Evolutionary conservation across 2,888 invertebrate species (phyloP).

Genomic region (Parelbella ahira): DNA sequence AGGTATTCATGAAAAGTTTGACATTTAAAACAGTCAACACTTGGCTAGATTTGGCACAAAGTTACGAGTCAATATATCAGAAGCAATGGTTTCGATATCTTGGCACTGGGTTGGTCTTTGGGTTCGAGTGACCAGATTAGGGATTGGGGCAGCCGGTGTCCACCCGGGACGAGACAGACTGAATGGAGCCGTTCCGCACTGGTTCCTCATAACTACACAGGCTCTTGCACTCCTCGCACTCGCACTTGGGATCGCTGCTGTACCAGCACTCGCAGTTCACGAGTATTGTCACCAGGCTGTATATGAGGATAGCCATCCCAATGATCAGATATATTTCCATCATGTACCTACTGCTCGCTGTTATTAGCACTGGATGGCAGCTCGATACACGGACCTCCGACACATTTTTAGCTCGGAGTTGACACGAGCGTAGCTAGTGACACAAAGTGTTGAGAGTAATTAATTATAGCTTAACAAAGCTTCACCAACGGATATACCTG

Average conservation of each 20-base stretch:
- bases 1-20: too few species aligned
- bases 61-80: too few species aligned
- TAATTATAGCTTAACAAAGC: too few species aligned
- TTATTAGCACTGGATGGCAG: conserved; percentile 5
- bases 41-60: too few species aligned
- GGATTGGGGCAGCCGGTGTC: conserved; percentile 41
- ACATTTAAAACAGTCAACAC: too few species aligned
- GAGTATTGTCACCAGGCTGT: conserved; percentile 52
- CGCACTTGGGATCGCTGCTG: conserved; percentile 52
- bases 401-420: conserved; percentile 11
- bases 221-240: conserved; percentile 64
- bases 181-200: conserved; percentile 36
- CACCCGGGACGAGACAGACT: conserved; percentile 57
- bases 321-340: conserved; percentile 71
- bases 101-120: too few species aligned
- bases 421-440: neutral
- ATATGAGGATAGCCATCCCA: conserved; percentile 65
- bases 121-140: too few species aligned
- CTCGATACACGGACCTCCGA: neutral
- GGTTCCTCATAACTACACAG: conserved; percentile 40
- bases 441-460: too few species aligned
- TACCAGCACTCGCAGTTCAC: conserved; percentile 61
- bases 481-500: too few species aligned
- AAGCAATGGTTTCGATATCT: too few species aligned
- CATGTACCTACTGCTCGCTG: conserved; percentile 8